Evolutionary conservation across 2,797 vertebrate species (phyloP).

Genomic region (Sparidentex hasta): DNA sequence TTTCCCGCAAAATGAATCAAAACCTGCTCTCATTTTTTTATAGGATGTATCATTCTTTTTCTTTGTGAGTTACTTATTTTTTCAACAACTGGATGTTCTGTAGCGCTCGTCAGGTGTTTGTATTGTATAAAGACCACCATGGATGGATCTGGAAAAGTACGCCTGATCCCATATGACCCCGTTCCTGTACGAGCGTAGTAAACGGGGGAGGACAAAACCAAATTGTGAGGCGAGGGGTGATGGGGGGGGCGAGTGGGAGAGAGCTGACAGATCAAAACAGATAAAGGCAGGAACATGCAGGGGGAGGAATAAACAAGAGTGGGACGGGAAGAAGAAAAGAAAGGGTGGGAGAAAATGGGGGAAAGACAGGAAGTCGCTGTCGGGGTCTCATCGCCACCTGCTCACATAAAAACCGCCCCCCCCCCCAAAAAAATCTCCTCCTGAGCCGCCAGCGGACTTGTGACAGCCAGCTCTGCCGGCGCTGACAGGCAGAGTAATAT

Average conservation of each 20-base stretch:
- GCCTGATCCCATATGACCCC: not conserved
- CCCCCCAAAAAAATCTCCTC: not conserved
- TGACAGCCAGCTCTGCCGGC: conserved; percentile 43
- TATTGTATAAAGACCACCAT: not conserved
- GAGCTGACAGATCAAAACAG: conserved; percentile 15
- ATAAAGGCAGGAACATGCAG: conserved; percentile 11
- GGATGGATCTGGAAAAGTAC: not conserved
- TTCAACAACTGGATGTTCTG: not conserved
- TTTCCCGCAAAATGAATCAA: not conserved
- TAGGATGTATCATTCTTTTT: too few species aligned
- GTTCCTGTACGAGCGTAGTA: not conserved
- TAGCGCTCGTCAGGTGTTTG: not conserved
- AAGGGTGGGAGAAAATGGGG: not conserved
- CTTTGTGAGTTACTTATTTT: too few species aligned
- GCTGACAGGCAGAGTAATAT: conserved; percentile 28
- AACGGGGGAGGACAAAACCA: not conserved
- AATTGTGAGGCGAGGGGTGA: not conserved
- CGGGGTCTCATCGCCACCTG: conserved; percentile 48
- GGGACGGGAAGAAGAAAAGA: not conserved
- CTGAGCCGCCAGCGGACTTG: conserved; percentile 24
- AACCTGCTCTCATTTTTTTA: not conserved
- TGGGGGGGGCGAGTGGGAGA: not conserved
- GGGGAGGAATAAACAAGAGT: conserved; percentile 2
- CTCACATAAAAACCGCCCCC: not conserved
- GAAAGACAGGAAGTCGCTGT: not conserved